Conservation (phyloP, 2,888 invertebrate species). For the Melanostoma mellinum region DNA sequence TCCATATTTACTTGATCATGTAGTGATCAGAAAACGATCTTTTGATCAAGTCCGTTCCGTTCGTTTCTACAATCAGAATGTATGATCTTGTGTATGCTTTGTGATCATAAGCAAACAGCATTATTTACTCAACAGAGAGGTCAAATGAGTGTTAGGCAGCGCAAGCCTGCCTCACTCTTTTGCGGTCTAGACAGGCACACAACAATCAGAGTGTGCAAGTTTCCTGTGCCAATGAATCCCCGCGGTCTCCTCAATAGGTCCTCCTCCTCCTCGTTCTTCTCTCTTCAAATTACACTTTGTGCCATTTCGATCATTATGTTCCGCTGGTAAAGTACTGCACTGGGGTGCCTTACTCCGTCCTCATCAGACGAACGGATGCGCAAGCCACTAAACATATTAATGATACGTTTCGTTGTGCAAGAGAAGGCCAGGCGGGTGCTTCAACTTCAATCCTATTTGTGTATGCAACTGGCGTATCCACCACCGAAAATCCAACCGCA, state of each 20-base stretch:
- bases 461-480: conserved; percentile 63
- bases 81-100: conserved; percentile 16
- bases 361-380: conserved; percentile 58
- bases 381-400: conserved; percentile 71
- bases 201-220: conserved; percentile 48
- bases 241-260: background rate
- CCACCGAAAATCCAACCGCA: conserved; percentile 44
- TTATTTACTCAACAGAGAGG: conserved; percentile 51
- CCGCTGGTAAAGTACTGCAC: background rate
- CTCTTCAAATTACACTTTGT: conserved; percentile 17
- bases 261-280: background rate
- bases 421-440: conserved; percentile 20
- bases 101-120: background rate
- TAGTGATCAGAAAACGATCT: conserved; percentile 60
- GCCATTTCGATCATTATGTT: conserved; percentile 63
- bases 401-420: conserved; percentile 57
- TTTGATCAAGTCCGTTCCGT: conserved; percentile 34
- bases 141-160: conserved; percentile 48
- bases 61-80: background rate
- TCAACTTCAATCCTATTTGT: conserved; percentile 52
- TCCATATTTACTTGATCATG: conserved; percentile 51
- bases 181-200: conserved; percentile 60
- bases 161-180: conserved; percentile 45
- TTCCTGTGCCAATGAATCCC: conserved; percentile 52
- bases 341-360: conserved; percentile 32